Conservation (phyloP, 2,113 vertebrate species). For the Lagopus leucura region DNA sequence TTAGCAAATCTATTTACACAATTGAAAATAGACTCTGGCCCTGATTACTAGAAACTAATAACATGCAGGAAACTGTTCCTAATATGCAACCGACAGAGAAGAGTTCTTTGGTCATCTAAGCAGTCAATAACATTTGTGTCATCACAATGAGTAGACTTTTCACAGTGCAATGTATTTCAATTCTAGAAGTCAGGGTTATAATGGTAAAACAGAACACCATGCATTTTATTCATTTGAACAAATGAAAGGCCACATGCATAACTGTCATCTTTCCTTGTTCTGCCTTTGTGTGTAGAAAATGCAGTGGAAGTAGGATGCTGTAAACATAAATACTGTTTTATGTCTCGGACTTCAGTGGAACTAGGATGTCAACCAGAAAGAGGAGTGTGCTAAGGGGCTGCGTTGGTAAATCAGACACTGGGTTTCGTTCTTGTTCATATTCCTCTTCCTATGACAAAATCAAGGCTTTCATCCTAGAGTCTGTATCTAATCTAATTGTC, state of each 20-base stretch:
- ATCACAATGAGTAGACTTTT: not conserved
- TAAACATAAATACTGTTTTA: not conserved
- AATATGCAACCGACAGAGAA: not conserved
- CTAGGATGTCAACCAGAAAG: not conserved
- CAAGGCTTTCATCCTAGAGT: not conserved
- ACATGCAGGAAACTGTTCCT: not conserved
- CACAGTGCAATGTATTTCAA: not conserved
- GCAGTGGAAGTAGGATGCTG: not conserved
- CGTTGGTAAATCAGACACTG: not conserved
- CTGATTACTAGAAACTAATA: not conserved
- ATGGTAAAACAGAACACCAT: not conserved
- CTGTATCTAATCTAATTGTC: not conserved
- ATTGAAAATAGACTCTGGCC: not conserved
- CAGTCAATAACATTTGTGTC: not conserved
- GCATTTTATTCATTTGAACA: not conserved
- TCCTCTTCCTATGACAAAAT: not conserved
- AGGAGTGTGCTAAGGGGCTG: not conserved
- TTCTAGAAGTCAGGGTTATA: not conserved
- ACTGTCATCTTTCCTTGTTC: not conserved
- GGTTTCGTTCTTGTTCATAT: not conserved
- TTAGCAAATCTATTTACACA: conserved; percentile 2
- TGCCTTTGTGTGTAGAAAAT: not conserved
- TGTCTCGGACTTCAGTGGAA: not conserved
- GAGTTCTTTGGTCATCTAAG: not conserved
- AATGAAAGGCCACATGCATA: accelerated